phyloP scores from a whole-genome alignment of 1,140 invertebrate genomes.

The Ceratoteleas bidentatus region DNA sequence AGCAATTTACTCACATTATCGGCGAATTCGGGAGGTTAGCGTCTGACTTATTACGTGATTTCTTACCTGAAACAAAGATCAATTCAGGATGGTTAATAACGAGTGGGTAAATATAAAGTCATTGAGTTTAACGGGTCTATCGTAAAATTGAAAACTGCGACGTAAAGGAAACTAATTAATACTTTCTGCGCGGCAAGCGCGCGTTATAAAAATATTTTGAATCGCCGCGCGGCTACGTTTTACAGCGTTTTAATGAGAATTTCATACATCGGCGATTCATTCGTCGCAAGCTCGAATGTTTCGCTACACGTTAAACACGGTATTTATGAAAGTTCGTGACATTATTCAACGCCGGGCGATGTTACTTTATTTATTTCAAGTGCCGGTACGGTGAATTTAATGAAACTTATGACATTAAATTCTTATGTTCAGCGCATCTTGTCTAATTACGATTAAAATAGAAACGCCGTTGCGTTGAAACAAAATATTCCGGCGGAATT shows the following conservation, averaged over 20 bases:
- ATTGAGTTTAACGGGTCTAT: not conserved
- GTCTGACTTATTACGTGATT: too few relatives aligned
- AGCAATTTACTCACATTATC: too few relatives aligned
- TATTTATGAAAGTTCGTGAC: constrained; percentile 2
- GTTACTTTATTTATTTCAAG: not conserved
- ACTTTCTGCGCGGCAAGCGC: not conserved
- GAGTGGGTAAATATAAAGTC: too few relatives aligned
- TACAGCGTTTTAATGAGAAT: not conserved
- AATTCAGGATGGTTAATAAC: too few relatives aligned
- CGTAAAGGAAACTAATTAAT: not conserved
- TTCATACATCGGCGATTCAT: not conserved
- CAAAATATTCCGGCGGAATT: not conserved
- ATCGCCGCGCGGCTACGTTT: not conserved
- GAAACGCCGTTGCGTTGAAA: not conserved
- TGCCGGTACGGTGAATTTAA: not conserved
- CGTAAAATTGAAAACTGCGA: not conserved
- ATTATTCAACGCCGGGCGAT: not conserved
- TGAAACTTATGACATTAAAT: constrained; percentile 4
- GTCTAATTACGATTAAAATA: not conserved
- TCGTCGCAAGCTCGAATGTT: not conserved
- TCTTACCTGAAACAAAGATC: too few relatives aligned
- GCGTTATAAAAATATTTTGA: constrained; percentile 1
- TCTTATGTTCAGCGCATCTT: not conserved
- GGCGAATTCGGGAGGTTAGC: too few relatives aligned
- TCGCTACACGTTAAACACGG: not conserved